phyloP scores from a whole-genome alignment of 23 tunicate species.

The Halocynthia roretzi region DNA sequence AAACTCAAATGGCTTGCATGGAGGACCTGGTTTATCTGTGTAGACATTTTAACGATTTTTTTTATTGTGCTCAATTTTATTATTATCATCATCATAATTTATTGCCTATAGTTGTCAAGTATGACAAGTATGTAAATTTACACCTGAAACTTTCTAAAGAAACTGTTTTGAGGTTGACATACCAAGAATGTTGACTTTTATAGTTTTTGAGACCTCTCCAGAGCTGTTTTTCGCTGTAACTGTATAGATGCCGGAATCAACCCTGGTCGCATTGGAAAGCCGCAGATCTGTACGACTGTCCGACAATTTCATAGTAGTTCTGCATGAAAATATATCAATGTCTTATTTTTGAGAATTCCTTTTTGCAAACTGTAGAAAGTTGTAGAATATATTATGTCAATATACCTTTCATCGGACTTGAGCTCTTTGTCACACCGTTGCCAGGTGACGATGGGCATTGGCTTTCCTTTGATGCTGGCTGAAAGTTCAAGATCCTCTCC shows the following conservation, averaged over 20 bases:
- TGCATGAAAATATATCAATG: neutral
- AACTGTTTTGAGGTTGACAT: neutral
- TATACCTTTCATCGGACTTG: slow-evolving; percentile 48
- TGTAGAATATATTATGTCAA: neutral
- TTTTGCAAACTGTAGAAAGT: neutral
- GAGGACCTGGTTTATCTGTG: slow-evolving; percentile 27
- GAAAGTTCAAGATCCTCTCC: slow-evolving; percentile 46
- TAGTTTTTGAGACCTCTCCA: slow-evolving; percentile 18
- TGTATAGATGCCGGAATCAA: slow-evolving; percentile 23
- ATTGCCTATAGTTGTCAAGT: no score
- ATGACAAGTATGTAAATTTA: no score
- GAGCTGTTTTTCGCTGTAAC: slow-evolving; percentile 22
- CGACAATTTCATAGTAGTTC: neutral
- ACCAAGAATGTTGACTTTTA: slow-evolving; percentile 26
- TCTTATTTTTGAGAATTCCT: neutral
- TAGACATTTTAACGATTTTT: neutral
- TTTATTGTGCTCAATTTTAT: no score
- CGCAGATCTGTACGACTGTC: neutral
- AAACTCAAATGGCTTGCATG: slow-evolving; percentile 18
- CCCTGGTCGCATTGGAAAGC: neutral
- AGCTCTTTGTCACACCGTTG: slow-evolving; percentile 37
- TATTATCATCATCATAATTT: no score
- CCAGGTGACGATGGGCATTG: slow-evolving; percentile 73
- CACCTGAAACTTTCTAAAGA: neutral
- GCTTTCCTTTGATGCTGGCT: slow-evolving; percentile 69